These are phyloP conservation scores for Girardinichthys multiradiatus DNA, from an alignment of 2,113 vertebrate species.

Conservation along the genomic window DNA sequence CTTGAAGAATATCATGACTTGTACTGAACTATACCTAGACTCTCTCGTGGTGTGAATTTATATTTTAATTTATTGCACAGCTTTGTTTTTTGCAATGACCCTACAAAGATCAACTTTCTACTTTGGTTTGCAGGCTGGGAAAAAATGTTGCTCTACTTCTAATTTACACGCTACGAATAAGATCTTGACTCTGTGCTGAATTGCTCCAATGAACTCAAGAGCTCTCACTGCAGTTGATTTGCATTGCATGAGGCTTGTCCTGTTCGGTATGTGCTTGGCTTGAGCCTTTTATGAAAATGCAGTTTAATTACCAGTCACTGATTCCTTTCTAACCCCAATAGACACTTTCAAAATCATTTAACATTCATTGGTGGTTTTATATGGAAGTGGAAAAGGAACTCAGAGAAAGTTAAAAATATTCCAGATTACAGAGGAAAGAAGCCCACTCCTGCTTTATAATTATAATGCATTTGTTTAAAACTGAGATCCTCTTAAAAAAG, in stretches of 20 bases:
- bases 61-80: conserved; percentile 46
- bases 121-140: conserved; percentile 34
- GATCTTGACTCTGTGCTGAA: conserved; percentile 27
- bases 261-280: conserved; percentile 17
- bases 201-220: conserved; percentile 35
- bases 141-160: conserved; percentile 17
- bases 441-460: conserved; percentile 4
- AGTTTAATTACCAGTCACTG: conserved; percentile 51
- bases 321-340: conserved; percentile 12
- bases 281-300: conserved; percentile 53
- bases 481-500: conserved; percentile 6
- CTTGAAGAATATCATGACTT: conserved; percentile 15
- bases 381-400: conserved; percentile 29
- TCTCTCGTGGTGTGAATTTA: conserved; percentile 39
- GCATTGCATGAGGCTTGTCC: conserved; percentile 32
- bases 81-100: conserved; percentile 41
- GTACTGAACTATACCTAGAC: background rate
- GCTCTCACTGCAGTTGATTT: conserved; percentile 44
- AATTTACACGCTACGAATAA: conserved; percentile 33
- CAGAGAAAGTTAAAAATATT: conserved; percentile 26
- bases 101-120: conserved; percentile 42
- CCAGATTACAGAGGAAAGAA: conserved; percentile 4
- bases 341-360: conserved; percentile 54
- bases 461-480: background rate
- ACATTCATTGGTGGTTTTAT: conserved; percentile 24